Conservation (phyloP, 2,888 invertebrate genomes). For the Lasioglossum morio region DNA sequence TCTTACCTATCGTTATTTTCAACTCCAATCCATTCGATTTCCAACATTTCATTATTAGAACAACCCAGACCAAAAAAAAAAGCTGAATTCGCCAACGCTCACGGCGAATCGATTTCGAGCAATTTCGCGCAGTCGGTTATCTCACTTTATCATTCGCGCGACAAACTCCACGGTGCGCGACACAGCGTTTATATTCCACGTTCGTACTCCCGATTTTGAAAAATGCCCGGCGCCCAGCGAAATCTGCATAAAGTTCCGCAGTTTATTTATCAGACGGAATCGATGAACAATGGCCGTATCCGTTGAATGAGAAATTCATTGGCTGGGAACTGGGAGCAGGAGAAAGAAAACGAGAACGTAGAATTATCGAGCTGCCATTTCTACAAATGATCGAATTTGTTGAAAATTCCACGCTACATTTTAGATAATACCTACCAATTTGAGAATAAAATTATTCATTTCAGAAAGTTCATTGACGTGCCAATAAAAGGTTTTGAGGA, state of each 20-base stretch:
- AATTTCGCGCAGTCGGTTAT: constrained; percentile 14
- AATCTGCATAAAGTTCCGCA: constrained; percentile 11
- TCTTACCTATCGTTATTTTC: neutral
- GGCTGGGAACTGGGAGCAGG: neutral
- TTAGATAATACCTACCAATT: neutral
- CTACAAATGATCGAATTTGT: neutral
- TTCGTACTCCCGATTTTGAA: neutral
- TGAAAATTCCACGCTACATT: neutral
- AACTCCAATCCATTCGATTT: neutral
- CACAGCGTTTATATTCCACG: constrained; percentile 1
- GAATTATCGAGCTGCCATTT: neutral
- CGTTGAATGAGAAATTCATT: neutral
- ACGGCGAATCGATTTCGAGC: neutral
- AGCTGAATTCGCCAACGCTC: neutral
- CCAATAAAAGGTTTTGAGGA: neutral
- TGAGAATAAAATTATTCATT: neutral
- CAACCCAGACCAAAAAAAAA: neutral
- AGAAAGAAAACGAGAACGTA: neutral
- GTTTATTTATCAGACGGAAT: constrained; percentile 14
- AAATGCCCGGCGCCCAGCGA: neutral
- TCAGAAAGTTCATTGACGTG: neutral
- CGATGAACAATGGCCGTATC: neutral
- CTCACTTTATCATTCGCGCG: neutral
- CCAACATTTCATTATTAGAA: neutral
- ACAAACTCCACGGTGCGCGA: neutral